These are phyloP conservation scores for Diprion similis DNA, from an alignment of 1,140 invertebrate genomes.

Conservation along the genomic window DNA sequence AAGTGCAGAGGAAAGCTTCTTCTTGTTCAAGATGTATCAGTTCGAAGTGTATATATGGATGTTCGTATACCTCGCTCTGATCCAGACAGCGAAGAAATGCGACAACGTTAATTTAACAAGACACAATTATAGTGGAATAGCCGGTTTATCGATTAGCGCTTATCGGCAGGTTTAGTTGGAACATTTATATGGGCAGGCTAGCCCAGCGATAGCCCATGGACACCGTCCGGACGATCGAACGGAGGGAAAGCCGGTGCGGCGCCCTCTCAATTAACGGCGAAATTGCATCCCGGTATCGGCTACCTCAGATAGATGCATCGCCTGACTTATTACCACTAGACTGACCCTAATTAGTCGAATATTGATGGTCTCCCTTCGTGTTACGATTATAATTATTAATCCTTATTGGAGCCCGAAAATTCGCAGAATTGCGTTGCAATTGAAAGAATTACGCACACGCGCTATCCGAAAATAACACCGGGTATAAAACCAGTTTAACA, in stretches of 20 bases:
- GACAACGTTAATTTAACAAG: neutral
- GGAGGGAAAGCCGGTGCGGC: neutral
- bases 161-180: constrained; percentile 7
- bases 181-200: constrained; percentile 7
- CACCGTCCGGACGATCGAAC: constrained; percentile 28
- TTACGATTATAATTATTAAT: constrained; percentile 15
- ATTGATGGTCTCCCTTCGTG: neutral
- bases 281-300: constrained; percentile 41
- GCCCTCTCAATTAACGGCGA: constrained; percentile 44
- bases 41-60: no score
- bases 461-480: no score
- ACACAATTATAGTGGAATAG: neutral
- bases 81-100: neutral
- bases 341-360: constrained; percentile 13
- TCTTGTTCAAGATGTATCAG: no score
- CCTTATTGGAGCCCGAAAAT: neutral
- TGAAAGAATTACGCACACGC: no score
- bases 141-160: constrained; percentile 5
- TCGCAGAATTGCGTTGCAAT: neutral
- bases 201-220: constrained; percentile 18
- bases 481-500: no score
- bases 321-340: constrained; percentile 18
- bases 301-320: constrained; percentile 9
- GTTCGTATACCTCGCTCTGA: no score
- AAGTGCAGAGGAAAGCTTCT: no score